Conservation (phyloP, 2,888 invertebrate genomes). For the Rhagonycha fulva region DNA sequence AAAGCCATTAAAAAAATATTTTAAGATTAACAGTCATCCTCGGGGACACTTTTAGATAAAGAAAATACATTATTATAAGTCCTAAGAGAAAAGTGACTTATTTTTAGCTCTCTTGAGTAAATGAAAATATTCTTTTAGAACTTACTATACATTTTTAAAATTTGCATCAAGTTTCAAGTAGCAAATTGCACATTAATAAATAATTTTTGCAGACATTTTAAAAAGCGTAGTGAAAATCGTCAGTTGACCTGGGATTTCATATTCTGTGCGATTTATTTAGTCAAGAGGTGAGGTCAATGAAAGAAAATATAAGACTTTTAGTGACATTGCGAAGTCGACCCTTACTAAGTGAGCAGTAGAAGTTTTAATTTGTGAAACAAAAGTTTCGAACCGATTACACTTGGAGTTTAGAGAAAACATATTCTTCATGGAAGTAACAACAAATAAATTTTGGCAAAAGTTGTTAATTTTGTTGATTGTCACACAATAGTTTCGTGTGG, state of each 20-base stretch:
- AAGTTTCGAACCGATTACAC: neutral
- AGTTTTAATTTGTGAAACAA: neutral
- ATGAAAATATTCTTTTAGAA: neutral
- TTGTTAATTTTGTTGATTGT: neutral
- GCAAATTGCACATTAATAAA: neutral
- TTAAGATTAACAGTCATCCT: neutral
- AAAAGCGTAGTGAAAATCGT: neutral
- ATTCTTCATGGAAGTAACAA: neutral
- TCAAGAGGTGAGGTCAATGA: too few species aligned
- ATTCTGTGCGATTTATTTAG: neutral
- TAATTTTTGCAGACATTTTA: neutral
- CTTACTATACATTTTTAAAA: neutral
- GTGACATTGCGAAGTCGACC: neutral
- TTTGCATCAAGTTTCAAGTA: neutral
- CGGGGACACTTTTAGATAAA: neutral
- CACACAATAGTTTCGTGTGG: too few species aligned
- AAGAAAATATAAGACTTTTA: too few species aligned
- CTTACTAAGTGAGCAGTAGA: neutral
- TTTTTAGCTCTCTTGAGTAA: neutral
- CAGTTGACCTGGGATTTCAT: neutral
- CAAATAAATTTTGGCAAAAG: neutral
- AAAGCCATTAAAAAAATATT: neutral
- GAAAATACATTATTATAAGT: neutral
- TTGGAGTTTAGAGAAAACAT: neutral
- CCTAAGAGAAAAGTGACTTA: neutral